Evolutionary conservation across 1,140 invertebrate species (phyloP).

Genomic region (Diorhabda carinulata): DNA sequence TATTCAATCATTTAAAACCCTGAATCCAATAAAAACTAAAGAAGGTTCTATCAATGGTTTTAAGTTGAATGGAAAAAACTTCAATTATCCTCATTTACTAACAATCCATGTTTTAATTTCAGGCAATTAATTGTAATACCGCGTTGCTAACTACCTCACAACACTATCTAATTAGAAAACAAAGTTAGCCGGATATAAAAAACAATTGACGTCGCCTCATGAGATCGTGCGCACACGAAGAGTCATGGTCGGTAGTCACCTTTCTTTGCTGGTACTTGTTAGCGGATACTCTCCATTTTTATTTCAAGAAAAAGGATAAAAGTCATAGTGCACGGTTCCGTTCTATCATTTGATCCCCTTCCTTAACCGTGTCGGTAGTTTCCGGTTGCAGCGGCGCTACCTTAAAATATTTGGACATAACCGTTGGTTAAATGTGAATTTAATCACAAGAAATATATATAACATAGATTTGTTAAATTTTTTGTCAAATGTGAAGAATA

Average conservation of each 20-base stretch:
- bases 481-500: no score
- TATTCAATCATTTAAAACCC: no score
- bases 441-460: no score
- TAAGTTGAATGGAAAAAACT: no score
- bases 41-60: no score
- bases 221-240: not conserved
- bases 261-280: slow-evolving; percentile 6
- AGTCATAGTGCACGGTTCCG: slow-evolving; percentile 19
- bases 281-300: slow-evolving; percentile 3
- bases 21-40: no score
- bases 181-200: slow-evolving; percentile 6
- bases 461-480: no score
- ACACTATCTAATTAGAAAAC: slow-evolving; percentile 4
- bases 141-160: not conserved
- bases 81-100: no score
- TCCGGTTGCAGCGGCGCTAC: slow-evolving; percentile 7
- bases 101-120: not conserved
- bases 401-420: not conserved
- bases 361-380: not conserved
- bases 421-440: no score
- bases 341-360: not conserved
- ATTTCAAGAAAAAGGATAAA: not conserved
- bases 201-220: slow-evolving; percentile 6
- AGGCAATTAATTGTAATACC: not conserved
- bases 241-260: slow-evolving; percentile 14